phyloP scores from a whole-genome alignment of 2,888 invertebrate species.

The Rotaria macrura region DNA sequence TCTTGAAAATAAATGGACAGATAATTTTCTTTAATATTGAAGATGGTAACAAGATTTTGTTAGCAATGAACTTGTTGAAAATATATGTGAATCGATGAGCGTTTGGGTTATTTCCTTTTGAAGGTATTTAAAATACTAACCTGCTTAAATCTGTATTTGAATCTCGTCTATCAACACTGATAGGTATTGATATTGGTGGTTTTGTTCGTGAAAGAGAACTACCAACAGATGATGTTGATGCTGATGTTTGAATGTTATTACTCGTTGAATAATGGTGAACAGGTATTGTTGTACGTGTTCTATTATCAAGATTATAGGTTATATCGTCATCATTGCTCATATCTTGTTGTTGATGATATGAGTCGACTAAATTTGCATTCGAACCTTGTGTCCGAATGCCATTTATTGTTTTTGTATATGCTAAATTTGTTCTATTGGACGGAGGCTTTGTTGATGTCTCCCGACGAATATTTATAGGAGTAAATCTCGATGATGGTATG shows the following conservation, averaged over 20 bases:
- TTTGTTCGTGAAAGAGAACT: background rate
- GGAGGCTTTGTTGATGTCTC: background rate
- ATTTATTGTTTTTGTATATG: background rate
- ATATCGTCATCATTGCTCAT: background rate
- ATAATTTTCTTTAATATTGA: too few species aligned
- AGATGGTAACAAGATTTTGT: too few species aligned
- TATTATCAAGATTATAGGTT: background rate
- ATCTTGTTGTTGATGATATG: background rate
- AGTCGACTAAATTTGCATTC: background rate
- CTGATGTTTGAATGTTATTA: background rate
- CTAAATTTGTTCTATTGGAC: background rate
- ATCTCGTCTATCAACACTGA: background rate
- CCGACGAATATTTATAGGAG: background rate
- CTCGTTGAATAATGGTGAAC: background rate
- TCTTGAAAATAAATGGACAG: too few species aligned
- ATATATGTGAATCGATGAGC: too few species aligned
- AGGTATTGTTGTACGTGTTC: background rate
- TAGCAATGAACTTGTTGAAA: too few species aligned
- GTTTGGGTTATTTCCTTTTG: too few species aligned
- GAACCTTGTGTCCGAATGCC: background rate
- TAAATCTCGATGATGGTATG: background rate
- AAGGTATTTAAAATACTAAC: background rate
- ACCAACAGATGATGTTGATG: background rate
- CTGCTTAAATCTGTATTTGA: background rate
- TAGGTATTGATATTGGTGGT: background rate